Evolutionary conservation across 2,888 invertebrate genomes (phyloP).

Genomic region (Erynnis tages): DNA sequence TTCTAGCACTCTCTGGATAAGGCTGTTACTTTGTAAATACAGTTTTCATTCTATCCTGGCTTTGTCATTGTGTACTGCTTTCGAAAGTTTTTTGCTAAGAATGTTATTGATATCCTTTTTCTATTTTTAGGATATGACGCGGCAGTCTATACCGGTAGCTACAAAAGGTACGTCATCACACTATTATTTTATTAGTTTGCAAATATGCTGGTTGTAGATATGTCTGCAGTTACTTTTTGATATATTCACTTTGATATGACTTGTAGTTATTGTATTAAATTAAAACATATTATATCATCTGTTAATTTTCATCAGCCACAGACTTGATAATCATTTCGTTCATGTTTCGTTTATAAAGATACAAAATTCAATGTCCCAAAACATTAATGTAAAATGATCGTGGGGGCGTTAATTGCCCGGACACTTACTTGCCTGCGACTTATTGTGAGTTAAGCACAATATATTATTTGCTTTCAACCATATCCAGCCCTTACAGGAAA

Average conservation of each 20-base stretch:
- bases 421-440: not conserved
- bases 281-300: too few species aligned
- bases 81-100: not conserved
- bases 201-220: too few species aligned
- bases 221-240: too few species aligned
- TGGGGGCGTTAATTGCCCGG: too few species aligned
- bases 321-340: too few species aligned
- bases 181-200: constrained; percentile 6
- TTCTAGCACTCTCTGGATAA: constrained; percentile 5
- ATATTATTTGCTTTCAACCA: constrained; percentile 4
- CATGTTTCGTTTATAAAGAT: too few species aligned
- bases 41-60: constrained; percentile 9
- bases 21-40: constrained; percentile 22
- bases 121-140: constrained; percentile 79
- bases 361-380: too few species aligned
- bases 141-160: constrained; percentile 78
- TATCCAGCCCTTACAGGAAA: constrained; percentile 9
- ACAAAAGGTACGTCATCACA: constrained; percentile 66
- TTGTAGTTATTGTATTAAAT: too few species aligned
- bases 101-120: constrained; percentile 48
- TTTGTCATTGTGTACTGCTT: constrained; percentile 8
- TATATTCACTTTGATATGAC: too few species aligned
- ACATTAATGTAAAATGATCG: too few species aligned
- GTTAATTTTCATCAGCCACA: too few species aligned
- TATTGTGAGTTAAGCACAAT: not conserved